These are phyloP conservation scores for Emydura subglobosa DNA, from an alignment of 2,113 vertebrate genomes.

Conservation along the genomic window DNA sequence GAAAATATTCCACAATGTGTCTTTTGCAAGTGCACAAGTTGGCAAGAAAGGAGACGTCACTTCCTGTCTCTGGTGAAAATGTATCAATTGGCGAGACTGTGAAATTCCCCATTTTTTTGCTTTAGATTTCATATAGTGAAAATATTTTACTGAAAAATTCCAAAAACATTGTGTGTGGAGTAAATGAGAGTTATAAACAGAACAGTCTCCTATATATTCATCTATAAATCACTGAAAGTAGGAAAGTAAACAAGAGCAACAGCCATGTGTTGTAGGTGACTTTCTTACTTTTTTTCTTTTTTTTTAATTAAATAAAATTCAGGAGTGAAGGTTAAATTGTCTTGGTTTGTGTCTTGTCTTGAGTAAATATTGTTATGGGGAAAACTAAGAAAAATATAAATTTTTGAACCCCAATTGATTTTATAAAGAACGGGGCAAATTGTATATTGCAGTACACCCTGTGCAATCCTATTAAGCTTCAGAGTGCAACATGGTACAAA, in stretches of 20 bases:
- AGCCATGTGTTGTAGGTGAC: background rate
- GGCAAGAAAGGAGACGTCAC: background rate
- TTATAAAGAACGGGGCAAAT: background rate
- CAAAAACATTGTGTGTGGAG: background rate
- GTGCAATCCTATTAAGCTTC: background rate
- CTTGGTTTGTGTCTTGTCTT: background rate
- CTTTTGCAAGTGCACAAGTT: background rate
- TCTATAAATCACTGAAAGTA: background rate
- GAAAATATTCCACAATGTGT: accelerated
- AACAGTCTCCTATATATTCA: background rate
- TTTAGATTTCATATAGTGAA: background rate
- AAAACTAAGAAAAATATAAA: accelerated
- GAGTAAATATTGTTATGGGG: background rate
- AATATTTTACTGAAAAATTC: background rate
- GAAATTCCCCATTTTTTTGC: background rate
- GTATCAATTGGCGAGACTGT: background rate
- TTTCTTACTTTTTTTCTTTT: background rate
- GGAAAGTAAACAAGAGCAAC: background rate
- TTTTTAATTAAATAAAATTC: accelerated
- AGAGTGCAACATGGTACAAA: background rate
- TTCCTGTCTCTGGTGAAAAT: background rate
- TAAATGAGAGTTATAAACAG: background rate
- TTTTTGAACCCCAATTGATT: background rate
- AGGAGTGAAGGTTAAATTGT: background rate
- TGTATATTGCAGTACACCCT: background rate